These are phyloP conservation scores for Lophotriccus pileatus DNA, from an alignment of 2,797 vertebrate genomes.

Conservation along the genomic window DNA sequence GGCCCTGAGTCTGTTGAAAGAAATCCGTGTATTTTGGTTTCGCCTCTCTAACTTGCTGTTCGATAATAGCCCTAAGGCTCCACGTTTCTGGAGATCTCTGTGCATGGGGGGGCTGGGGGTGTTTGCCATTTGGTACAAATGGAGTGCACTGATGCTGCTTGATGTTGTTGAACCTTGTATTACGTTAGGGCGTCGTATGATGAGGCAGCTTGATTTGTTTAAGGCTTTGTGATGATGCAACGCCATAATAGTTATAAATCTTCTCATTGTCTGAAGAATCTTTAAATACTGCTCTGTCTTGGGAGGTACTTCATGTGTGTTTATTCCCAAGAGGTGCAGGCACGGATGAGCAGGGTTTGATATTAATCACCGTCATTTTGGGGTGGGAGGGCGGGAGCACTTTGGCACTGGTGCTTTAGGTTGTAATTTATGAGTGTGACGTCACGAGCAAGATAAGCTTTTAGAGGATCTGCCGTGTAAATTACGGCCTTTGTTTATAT, in stretches of 20 bases:
- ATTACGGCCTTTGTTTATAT: slow-evolving; percentile 59
- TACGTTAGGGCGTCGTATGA: background rate
- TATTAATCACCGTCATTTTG: background rate
- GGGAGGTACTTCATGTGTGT: background rate
- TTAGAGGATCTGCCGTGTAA: slow-evolving; percentile 39
- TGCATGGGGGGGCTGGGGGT: background rate
- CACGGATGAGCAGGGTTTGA: background rate
- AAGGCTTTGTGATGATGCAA: background rate
- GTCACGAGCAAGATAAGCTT: slow-evolving; percentile 25
- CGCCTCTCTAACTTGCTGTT: background rate
- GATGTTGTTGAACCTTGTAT: background rate
- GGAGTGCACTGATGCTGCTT: background rate
- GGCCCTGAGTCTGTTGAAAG: background rate
- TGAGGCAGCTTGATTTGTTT: background rate
- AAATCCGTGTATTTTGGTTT: background rate
- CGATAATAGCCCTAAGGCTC: background rate
- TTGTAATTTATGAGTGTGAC: slow-evolving; percentile 50
- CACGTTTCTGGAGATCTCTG: fast-evolving
- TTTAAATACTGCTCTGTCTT: background rate
- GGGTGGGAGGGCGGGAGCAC: background rate
- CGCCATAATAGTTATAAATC: background rate
- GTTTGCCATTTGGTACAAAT: background rate
- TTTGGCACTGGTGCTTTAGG: background rate
- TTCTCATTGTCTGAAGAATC: background rate
- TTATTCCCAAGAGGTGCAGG: background rate